phyloP scores from a whole-genome alignment of 2,113 vertebrate species.

The Todiramphus chloris region DNA sequence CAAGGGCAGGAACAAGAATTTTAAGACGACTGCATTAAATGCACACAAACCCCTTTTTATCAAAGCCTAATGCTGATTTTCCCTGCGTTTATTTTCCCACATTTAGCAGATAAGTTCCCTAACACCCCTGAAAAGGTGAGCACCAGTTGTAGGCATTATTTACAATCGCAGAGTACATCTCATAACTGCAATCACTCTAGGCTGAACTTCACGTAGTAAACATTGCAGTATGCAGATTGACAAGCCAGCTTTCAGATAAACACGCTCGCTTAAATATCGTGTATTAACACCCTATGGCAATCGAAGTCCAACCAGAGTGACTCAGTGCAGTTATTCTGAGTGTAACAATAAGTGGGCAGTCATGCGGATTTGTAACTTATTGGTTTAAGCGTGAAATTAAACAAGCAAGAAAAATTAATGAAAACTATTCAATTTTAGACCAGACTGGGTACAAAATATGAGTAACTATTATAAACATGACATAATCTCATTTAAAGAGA shows the following conservation, averaged over 20 bases:
- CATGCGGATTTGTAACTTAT: conserved; percentile 56
- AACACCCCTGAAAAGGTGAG: neutral
- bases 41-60: neutral
- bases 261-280: conserved; percentile 31
- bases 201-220: conserved; percentile 7
- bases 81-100: neutral
- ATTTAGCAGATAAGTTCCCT: neutral
- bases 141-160: neutral
- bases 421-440: conserved; percentile 53
- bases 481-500: conserved; percentile 68
- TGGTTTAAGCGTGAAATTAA: conserved; percentile 67
- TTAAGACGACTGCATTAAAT: neutral
- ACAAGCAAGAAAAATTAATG: conserved; percentile 60
- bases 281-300: conserved; percentile 60
- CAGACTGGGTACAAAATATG: conserved; percentile 26
- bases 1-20: neutral
- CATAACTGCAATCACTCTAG: neutral
- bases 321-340: conserved; percentile 40
- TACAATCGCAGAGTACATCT: neutral
- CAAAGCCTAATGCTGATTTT: neutral
- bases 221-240: neutral
- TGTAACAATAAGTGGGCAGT: conserved; percentile 62
- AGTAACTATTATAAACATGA: conserved; percentile 56
- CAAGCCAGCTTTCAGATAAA: conserved; percentile 37
- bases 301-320: conserved; percentile 4